phyloP scores from a whole-genome alignment of 2,113 vertebrate genomes.

The Brachyistius frenatus region DNA sequence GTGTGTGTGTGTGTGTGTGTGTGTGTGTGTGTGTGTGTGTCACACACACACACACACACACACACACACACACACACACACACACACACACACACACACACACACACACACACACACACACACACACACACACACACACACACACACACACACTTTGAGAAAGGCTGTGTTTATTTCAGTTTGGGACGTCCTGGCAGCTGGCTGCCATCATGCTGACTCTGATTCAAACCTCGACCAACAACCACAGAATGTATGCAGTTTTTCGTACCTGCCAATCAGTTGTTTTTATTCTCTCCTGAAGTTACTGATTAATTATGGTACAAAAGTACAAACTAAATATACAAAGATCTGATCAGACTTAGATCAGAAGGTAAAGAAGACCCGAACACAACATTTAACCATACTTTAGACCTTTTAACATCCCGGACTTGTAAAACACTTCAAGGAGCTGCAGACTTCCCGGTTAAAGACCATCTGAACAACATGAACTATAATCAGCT shows the following conservation, averaged over 20 bases:
- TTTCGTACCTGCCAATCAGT: not conserved
- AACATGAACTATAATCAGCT: constrained; percentile 18
- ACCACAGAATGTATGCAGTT: not conserved
- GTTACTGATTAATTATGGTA: too few relatives aligned
- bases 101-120: not conserved
- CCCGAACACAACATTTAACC: not conserved
- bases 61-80: not conserved
- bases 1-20: not conserved
- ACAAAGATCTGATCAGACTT: not conserved
- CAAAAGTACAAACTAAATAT: not conserved
- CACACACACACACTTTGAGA: not conserved
- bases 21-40: not conserved
- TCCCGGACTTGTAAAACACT: not conserved
- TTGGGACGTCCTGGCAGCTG: not conserved
- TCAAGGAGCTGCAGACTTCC: not conserved
- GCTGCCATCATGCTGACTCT: not conserved
- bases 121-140: not conserved
- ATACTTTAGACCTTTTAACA: not conserved
- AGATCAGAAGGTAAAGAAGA: not conserved
- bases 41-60: not conserved
- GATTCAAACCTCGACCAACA: not conserved
- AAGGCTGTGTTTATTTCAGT: not conserved
- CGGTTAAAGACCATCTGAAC: not conserved
- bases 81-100: not conserved
- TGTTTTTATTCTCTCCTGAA: too few relatives aligned